A percentile compares a stretch with the other conserved stretches of the same genome.
These are phyloP conservation scores for Catocala fraxini DNA, from an alignment of 2,888 invertebrate genomes.

Conservation along the genomic window DNA sequence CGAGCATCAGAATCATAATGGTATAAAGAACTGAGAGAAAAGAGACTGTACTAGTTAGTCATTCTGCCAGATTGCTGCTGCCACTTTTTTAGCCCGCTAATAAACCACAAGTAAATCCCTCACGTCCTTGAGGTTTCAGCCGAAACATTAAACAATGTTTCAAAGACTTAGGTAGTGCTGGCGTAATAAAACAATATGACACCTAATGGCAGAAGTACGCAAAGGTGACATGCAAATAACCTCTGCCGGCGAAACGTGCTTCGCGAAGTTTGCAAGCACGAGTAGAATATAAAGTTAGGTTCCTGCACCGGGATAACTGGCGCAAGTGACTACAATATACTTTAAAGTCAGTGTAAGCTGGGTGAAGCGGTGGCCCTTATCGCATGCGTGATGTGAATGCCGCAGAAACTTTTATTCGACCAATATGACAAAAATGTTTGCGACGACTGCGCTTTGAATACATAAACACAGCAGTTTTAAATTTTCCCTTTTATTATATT, in stretches of 20 bases:
- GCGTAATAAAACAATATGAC: conserved; percentile 72
- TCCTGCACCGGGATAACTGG: conserved; percentile 65
- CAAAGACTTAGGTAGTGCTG: conserved; percentile 31
- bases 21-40: no score
- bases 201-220: conserved; percentile 71
- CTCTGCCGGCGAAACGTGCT: conserved; percentile 73
- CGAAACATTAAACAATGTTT: conserved; percentile 1
- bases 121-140: conserved; percentile 7
- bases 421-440: conserved; percentile 79
- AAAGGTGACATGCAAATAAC: conserved; percentile 80
- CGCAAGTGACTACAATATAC: conserved; percentile 74
- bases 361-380: conserved; percentile 75
- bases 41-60: no score
- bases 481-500: conserved; percentile 45
- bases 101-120: background rate
- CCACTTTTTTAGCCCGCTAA: background rate
- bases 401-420: conserved; percentile 70
- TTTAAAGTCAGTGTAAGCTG: conserved; percentile 75
- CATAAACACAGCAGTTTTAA: conserved; percentile 62
- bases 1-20: no score
- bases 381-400: conserved; percentile 77
- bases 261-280: conserved; percentile 70
- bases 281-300: conserved; percentile 72
- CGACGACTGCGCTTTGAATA: conserved; percentile 75
- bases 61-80: no score